A percentile compares a stretch with the other conserved stretches of the same genome.
Evolutionary conservation across 2,888 invertebrate species (phyloP).

Genomic region (Xanthia togata): DNA sequence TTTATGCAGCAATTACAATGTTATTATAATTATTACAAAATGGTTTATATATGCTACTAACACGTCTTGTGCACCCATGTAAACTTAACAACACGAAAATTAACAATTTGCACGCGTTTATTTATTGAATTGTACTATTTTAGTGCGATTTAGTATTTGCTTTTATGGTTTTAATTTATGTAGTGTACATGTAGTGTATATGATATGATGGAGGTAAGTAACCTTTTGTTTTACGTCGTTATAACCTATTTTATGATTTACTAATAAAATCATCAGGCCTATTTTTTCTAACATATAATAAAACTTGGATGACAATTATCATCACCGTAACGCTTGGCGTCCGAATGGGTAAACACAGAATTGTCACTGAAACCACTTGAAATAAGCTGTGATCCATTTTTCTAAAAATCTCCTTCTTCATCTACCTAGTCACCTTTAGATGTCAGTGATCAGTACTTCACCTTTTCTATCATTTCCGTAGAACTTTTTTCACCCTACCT

Average conservation of each 20-base stretch:
- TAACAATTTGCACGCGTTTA: conserved; percentile 17
- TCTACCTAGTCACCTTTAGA: neutral
- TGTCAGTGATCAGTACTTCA: neutral
- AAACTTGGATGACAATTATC: neutral
- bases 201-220: conserved; percentile 42
- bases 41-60: conserved; percentile 13
- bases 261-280: neutral
- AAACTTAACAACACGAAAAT: neutral
- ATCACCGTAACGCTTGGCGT: neutral
- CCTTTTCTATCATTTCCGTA: neutral
- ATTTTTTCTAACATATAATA: neutral
- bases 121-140: neutral
- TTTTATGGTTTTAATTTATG: conserved; percentile 16
- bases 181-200: conserved; percentile 15
- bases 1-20: neutral
- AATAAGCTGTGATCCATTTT: conserved; percentile 16
- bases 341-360: neutral
- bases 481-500: neutral
- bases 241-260: neutral
- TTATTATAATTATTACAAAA: neutral
- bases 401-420: neutral
- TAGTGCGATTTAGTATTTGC: conserved; percentile 20
- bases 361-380: neutral
- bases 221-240: neutral
- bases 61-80: neutral